Evolutionary conservation across 2,113 vertebrate species (phyloP).

Genomic region (Alces alces): DNA sequence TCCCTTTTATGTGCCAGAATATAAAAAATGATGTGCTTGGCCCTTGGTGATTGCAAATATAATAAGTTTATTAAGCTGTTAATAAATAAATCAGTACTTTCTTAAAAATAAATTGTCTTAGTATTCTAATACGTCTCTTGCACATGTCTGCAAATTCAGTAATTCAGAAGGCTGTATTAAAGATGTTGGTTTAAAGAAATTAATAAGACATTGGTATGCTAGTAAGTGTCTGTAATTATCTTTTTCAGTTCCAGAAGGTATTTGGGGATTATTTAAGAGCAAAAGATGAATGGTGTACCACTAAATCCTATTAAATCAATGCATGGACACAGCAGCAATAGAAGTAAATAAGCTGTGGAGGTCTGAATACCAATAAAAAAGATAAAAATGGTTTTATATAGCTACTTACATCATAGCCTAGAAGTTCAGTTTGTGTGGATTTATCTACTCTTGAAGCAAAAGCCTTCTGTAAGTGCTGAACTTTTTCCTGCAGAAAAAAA

Average conservation of each 20-base stretch:
- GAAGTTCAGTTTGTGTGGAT: slow-evolving; percentile 93
- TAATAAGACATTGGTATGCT: slow-evolving; percentile 49
- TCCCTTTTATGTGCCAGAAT: slow-evolving; percentile 37
- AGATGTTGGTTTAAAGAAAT: slow-evolving; percentile 63
- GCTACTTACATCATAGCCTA: slow-evolving; percentile 91
- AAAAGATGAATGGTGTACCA: slow-evolving; percentile 57
- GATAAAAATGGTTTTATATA: slow-evolving; percentile 56
- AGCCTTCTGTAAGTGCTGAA: slow-evolving; percentile 86
- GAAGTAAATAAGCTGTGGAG: slow-evolving; percentile 62
- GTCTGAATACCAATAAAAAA: slow-evolving; percentile 63
- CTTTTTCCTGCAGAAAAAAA: slow-evolving; percentile 88
- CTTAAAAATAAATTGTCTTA: slow-evolving; percentile 50
- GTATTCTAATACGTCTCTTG: slow-evolving; percentile 34
- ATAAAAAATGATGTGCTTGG: slow-evolving; percentile 41
- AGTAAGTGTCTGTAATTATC: slow-evolving; percentile 59
- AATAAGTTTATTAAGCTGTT: slow-evolving; percentile 68
- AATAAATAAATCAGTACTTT: slow-evolving; percentile 63
- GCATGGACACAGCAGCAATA: slow-evolving; percentile 49
- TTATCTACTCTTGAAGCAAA: slow-evolving; percentile 91
- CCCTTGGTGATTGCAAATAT: slow-evolving; percentile 40
- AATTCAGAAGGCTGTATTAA: slow-evolving; percentile 56
- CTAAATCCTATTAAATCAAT: slow-evolving; percentile 59
- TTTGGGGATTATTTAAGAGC: slow-evolving; percentile 65
- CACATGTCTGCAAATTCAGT: slow-evolving; percentile 40
- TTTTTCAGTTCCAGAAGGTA: slow-evolving; percentile 54